Evolutionary conservation across 2,888 invertebrate species (phyloP).

Genomic region (Lasioglossum oenotherae): DNA sequence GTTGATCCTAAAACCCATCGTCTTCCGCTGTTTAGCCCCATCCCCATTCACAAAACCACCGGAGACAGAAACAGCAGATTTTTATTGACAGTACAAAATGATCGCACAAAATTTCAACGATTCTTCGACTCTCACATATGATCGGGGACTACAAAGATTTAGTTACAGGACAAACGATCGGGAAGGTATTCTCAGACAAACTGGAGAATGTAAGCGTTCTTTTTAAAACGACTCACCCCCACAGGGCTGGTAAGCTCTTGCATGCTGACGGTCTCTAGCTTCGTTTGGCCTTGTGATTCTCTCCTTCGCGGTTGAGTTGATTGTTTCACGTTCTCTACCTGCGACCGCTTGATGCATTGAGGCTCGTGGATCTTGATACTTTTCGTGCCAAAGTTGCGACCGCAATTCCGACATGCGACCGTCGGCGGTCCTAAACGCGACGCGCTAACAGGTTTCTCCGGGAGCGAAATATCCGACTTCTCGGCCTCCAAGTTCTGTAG

Average conservation of each 20-base stretch:
- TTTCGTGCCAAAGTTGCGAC: slow-evolving; percentile 87
- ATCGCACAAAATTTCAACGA: too few species aligned
- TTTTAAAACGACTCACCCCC: slow-evolving; percentile 69
- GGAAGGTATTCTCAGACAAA: slow-evolving; percentile 27
- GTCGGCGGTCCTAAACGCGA: slow-evolving; percentile 67
- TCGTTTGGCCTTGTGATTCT: slow-evolving; percentile 16
- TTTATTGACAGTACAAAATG: slow-evolving; percentile 33
- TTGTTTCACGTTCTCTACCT: slow-evolving; percentile 84
- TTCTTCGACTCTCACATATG: background rate
- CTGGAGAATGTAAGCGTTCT: slow-evolving; percentile 41
- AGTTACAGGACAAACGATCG: slow-evolving; percentile 7
- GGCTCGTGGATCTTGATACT: slow-evolving; percentile 89
- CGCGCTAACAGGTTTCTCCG: slow-evolving; percentile 15
- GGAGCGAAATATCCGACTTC: slow-evolving; percentile 7
- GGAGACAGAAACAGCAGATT: background rate
- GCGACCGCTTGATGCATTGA: slow-evolving; percentile 88
- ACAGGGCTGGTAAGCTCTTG: slow-evolving; percentile 53
- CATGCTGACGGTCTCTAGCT: slow-evolving; percentile 11
- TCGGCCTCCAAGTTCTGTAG: slow-evolving; percentile 46
- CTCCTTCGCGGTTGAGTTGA: slow-evolving; percentile 12
- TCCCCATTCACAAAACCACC: slow-evolving; percentile 26
- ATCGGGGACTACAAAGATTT: slow-evolving; percentile 7
- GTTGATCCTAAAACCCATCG: slow-evolving; percentile 64
- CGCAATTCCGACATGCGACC: slow-evolving; percentile 88
- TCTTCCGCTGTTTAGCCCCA: background rate